A percentile compares a stretch with the other conserved stretches of the same genome.
Conservation (phyloP, 2,797 vertebrate species). For the Eidolon dupreanum region DNA sequence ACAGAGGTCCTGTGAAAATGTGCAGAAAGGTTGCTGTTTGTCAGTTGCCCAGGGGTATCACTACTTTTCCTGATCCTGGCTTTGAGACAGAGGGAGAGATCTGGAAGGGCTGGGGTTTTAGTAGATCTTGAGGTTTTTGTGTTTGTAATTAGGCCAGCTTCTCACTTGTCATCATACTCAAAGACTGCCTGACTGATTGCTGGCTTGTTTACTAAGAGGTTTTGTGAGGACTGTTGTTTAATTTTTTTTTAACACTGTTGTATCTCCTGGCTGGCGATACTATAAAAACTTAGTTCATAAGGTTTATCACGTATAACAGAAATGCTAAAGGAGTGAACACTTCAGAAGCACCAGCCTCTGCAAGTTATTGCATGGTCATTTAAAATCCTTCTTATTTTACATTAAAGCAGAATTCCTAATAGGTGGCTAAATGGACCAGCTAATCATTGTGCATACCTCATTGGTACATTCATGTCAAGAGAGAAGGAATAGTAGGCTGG, state of each 20-base stretch:
- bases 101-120: not conserved
- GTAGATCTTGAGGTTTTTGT: not conserved
- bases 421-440: not conserved
- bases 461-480: not conserved
- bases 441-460: not conserved
- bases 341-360: not conserved
- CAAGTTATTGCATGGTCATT: not conserved
- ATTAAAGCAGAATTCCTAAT: conserved; percentile 12
- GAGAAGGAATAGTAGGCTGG: not conserved
- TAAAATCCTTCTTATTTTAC: conserved; percentile 7
- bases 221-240: not conserved
- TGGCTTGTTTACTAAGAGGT: not conserved
- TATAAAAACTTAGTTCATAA: not conserved
- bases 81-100: not conserved
- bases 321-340: not conserved
- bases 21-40: not conserved
- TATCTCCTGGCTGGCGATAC: not conserved
- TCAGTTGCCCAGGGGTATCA: not conserved
- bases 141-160: not conserved
- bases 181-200: not conserved
- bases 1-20: not conserved
- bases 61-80: not conserved
- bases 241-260: not conserved
- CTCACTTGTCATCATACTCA: not conserved
- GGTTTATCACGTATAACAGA: not conserved